Conservation (phyloP, 2,113 vertebrate genomes). For the Enhydra lutris region DNA sequence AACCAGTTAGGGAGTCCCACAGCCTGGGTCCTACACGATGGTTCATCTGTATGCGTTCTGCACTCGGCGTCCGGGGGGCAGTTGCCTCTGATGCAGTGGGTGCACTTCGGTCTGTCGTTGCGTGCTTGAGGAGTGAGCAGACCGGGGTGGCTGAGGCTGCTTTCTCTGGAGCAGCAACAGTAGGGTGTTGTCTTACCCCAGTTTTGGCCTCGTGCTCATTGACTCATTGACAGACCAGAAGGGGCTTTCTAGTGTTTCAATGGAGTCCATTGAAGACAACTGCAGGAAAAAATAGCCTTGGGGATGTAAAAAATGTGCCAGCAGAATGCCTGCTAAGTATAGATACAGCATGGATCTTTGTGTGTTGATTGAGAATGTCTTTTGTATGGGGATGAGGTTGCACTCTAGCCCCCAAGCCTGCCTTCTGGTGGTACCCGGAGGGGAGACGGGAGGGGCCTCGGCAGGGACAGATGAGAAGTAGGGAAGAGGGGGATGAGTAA, state of each 20-base stretch:
- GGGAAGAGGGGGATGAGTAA: not conserved
- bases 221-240: slow-evolving; percentile 11
- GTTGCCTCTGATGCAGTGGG: not conserved
- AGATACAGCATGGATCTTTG: not conserved
- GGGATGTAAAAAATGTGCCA: slow-evolving; percentile 48
- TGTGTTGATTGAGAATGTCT: not conserved
- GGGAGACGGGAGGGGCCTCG: not conserved
- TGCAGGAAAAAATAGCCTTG: slow-evolving; percentile 34
- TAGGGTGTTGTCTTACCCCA: slow-evolving; percentile 39
- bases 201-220: not conserved
- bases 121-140: slow-evolving; percentile 32
- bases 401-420: not conserved
- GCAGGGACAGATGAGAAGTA: not conserved
- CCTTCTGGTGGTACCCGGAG: not conserved
- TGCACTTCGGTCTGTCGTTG: not conserved
- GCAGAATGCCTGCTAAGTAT: slow-evolving; percentile 43
- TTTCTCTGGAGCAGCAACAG: slow-evolving; percentile 44
- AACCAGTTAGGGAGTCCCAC: not conserved
- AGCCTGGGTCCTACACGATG: not conserved
- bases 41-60: not conserved
- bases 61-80: not conserved
- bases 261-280: slow-evolving; percentile 59
- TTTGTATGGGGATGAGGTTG: slow-evolving; percentile 29
- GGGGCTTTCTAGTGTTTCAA: slow-evolving; percentile 44
- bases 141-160: not conserved